Evolutionary conservation across 2,888 invertebrate species (phyloP).

Genomic region (Villa cingulata): DNA sequence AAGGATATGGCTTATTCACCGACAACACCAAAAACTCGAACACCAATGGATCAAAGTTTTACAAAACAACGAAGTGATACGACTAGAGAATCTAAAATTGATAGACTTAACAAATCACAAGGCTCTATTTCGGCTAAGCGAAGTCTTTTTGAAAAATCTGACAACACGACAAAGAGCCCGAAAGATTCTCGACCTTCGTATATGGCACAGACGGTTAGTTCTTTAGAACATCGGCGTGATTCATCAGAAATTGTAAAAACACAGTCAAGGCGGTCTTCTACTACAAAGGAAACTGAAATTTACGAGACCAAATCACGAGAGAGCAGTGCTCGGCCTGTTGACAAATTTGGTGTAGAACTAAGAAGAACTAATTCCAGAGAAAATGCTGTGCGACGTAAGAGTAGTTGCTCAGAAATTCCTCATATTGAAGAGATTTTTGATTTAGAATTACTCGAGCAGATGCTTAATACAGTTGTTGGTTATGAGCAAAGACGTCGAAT

Average conservation of each 20-base stretch:
- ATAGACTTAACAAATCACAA: neutral
- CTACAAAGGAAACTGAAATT: neutral
- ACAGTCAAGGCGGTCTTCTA: neutral
- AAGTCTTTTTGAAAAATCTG: constrained; percentile 27
- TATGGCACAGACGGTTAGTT: constrained; percentile 35
- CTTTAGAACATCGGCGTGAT: constrained; percentile 33
- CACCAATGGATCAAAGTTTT: constrained; percentile 9
- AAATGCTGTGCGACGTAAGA: constrained; percentile 37
- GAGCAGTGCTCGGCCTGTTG: constrained; percentile 38
- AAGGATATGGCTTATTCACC: neutral
- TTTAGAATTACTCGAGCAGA: constrained; percentile 52
- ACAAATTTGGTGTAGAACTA: constrained; percentile 56
- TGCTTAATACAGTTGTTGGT: constrained; percentile 60
- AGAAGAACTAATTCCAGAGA: constrained; percentile 43
- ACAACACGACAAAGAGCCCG: constrained; percentile 7
- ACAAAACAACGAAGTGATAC: constrained; percentile 13
- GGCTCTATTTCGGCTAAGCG: constrained; percentile 28
- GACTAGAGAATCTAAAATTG: neutral
- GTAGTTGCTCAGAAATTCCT: constrained; percentile 37
- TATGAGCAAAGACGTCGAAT: constrained; percentile 67
- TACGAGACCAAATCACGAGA: neutral
- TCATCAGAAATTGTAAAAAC: constrained; percentile 30
- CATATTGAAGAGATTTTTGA: constrained; percentile 62
- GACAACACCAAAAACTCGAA: neutral
- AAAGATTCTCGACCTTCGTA: constrained; percentile 28